A percentile compares a stretch with the other conserved stretches of the same genome.
phyloP scores from a whole-genome alignment of 2,888 invertebrate genomes.

The Kryphioiulus occultus region DNA sequence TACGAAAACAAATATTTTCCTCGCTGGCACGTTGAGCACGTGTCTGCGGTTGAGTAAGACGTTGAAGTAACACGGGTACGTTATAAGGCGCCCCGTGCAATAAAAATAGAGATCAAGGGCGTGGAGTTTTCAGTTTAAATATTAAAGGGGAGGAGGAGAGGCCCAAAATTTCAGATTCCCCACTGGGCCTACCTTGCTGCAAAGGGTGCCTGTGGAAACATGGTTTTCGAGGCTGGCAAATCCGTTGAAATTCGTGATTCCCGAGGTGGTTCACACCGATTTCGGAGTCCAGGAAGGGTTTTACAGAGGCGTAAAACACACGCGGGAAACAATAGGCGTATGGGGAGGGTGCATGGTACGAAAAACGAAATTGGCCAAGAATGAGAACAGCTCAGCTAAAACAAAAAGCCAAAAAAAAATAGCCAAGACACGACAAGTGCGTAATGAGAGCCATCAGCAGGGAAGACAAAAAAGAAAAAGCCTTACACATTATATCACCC shows the following conservation, averaged over 20 bases:
- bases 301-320: neutral
- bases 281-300: neutral
- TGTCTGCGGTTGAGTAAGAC: too few species aligned
- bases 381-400: conserved; percentile 23
- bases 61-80: neutral
- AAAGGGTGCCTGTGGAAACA: neutral
- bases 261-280: conserved; percentile 14
- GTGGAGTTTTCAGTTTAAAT: too few species aligned
- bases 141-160: neutral
- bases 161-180: neutral
- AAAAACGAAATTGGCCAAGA: conserved; percentile 23
- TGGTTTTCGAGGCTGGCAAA: neutral
- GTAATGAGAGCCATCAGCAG: neutral
- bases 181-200: neutral
- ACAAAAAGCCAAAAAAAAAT: neutral
- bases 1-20: neutral
- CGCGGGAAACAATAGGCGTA: conserved; percentile 8
- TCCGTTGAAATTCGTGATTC: neutral
- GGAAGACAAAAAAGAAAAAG: neutral
- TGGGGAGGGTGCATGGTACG: conserved; percentile 23
- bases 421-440: neutral
- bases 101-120: conserved; percentile 4
- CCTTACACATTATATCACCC: conserved; percentile 15
- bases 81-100: neutral
- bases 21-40: neutral